These are phyloP conservation scores for Pheosia tremula DNA, from an alignment of 2,888 invertebrate species.

Conservation along the genomic window DNA sequence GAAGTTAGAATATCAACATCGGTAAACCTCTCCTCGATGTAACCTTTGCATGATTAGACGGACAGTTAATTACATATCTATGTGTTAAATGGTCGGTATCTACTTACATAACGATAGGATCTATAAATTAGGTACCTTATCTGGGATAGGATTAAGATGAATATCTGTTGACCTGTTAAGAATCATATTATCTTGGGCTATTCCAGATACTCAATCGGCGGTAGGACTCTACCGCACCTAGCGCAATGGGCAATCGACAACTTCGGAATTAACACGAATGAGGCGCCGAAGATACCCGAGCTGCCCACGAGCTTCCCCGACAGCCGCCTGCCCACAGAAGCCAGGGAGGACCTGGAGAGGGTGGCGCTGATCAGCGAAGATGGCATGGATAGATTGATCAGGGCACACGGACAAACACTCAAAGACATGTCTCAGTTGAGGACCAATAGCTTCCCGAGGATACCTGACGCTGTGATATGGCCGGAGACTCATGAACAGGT, in stretches of 20 bases:
- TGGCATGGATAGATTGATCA: slow-evolving; percentile 92
- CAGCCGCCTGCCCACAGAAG: slow-evolving; percentile 85
- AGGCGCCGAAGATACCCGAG: slow-evolving; percentile 71
- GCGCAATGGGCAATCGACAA: slow-evolving; percentile 91
- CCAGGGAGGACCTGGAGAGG: slow-evolving; percentile 84
- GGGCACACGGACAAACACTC: slow-evolving; percentile 97
- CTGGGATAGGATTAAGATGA: too few relatives aligned
- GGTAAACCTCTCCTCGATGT: too few relatives aligned
- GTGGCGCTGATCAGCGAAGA: slow-evolving; percentile 79
- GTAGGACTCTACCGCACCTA: slow-evolving; percentile 90
- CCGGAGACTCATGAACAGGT: slow-evolving; percentile 93
- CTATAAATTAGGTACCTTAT: too few relatives aligned
- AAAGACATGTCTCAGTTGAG: slow-evolving; percentile 93
- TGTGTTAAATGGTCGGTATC: too few relatives aligned
- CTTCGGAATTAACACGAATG: slow-evolving; percentile 87
- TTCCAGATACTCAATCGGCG: slow-evolving; percentile 91
- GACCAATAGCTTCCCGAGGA: slow-evolving; percentile 89
- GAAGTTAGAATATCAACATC: too few relatives aligned
- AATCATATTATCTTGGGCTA: not conserved
- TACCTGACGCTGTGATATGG: slow-evolving; percentile 98
- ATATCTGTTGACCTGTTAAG: not conserved
- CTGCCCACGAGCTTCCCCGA: slow-evolving; percentile 87
- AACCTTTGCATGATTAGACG: too few relatives aligned
- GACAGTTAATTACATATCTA: too few relatives aligned
- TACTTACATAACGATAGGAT: too few relatives aligned